Evolutionary conservation across 2,888 invertebrate genomes (phyloP).

Genomic region (Hyposoter dolosus): DNA sequence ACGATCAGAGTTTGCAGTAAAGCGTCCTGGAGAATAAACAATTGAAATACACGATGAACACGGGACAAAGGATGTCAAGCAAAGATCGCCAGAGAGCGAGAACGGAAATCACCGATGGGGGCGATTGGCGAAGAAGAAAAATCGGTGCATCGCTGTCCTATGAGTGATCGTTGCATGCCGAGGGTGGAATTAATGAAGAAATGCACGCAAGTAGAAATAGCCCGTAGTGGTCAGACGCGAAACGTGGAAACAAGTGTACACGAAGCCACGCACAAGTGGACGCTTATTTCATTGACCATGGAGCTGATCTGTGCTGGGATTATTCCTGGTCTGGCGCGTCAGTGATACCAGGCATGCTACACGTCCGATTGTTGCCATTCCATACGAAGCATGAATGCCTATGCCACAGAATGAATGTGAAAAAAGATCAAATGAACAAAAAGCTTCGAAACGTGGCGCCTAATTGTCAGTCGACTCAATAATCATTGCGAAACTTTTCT

Average conservation of each 20-base stretch:
- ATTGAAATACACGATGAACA: constrained; percentile 3
- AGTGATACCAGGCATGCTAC: constrained; percentile 37
- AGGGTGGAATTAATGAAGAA: constrained; percentile 42
- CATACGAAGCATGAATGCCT: constrained; percentile 31
- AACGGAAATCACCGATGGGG: constrained; percentile 24
- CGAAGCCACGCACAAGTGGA: background rate
- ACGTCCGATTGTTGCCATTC: constrained; percentile 50
- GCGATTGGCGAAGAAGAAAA: constrained; percentile 30
- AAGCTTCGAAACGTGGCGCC: constrained; percentile 18
- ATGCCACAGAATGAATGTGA: constrained; percentile 9
- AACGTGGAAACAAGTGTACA: background rate
- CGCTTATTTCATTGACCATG: constrained; percentile 26
- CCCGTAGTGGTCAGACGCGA: constrained; percentile 63
- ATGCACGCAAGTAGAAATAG: constrained; percentile 41
- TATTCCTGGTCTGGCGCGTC: constrained; percentile 47
- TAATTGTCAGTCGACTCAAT: constrained; percentile 49
- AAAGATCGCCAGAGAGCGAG: background rate
- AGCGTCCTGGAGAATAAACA: constrained; percentile 12
- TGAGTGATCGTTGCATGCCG: constrained; percentile 1
- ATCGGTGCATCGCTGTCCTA: constrained; percentile 32
- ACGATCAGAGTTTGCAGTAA: constrained; percentile 35
- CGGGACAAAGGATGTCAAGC: background rate
- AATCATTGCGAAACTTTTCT: constrained; percentile 33
- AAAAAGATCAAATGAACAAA: constrained; percentile 19
- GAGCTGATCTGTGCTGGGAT: constrained; percentile 25